Evolutionary conservation across 2,113 vertebrate species (phyloP), one percentile per base, ranked within the genome.

Genomic region (Carassius carassius): DNA sequence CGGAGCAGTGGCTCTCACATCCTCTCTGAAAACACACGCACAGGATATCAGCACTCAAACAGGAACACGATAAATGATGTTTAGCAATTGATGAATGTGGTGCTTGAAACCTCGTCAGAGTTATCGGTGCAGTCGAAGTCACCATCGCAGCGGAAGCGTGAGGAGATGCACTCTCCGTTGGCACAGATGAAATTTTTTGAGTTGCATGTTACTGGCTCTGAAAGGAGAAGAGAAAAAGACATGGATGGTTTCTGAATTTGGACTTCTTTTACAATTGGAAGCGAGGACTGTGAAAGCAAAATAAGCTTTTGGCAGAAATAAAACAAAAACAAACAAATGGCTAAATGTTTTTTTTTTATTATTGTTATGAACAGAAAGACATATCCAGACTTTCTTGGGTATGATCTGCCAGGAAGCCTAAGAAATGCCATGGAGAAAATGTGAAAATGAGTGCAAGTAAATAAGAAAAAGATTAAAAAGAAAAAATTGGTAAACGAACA

Each of bases 91-190:
- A 81, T 5, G 17, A 65, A 79, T 44, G 21, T 78, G 78, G 29
- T 23, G 14, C n/a, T 41, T 16, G 14, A 29, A 51, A 84, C 96
- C 95, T 97, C 96, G 83, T 97, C 96, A 6, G 96, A 96, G 72
- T 95, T 95, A 54, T 97, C 96, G 25, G 94, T 93, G 90, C 96
- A 97, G 89, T 97, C 96, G 77, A 94, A 96, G 91, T 97, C 96
- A 60, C 96, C 96, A 76, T 97, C 96, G 86, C 96, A 97, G 92
- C 95, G 96, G 89, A 96, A 96, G 56, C 94, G 94, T 13, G 96
- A 94, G 16, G 96, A 95, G 85, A 97, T 92, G 72, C 96, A 97
- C 70, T 97, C 96, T 70, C 96, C 96, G 19, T 95, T 97, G 76
- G 94, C 92, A 84, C 96, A 97, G 23, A 96, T 94, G 67, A 97